Evolutionary conservation across 2,113 vertebrate genomes (phyloP), one percentile per base, ranked within the genome.

Genomic region (Toxotes chatareus): DNA sequence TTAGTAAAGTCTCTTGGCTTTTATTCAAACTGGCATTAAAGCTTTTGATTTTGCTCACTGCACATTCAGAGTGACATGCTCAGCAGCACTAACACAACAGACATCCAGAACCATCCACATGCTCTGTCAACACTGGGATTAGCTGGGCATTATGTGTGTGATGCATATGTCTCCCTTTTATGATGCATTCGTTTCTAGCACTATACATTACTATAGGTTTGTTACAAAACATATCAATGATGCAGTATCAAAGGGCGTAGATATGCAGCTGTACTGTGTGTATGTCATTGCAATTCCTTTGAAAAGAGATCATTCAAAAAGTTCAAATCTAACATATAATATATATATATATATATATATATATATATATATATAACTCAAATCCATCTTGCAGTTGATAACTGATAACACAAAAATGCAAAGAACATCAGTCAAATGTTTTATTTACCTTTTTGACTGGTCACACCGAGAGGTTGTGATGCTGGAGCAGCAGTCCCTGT

Each of bases 41-140:
- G 76, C 83, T 82, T 80, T 84, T 83, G 83, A 87, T 79, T 85
- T 61, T 14, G 82, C 53, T 72, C 86, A 60, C 42, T 81, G 67
- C 72, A 70, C 77, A 85, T 73, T 47, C 23, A 67, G 46, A 68
- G 89, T 86, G 84, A 76, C 85, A 77, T 86, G 57, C 10, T 82
- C 59, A 23, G 72, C 57, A 55, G 60, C 65, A 55, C 77, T 1
- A 47, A 85, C 81, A 93, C 83, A 90, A 84, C 71, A 92, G 88
- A 74, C 68, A 42, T 88, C 92, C 64, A 88, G 90, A 94, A 93
- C 34, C 5, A 65, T 88, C 92, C 76, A 67, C 62, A n/a, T 32
- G 36, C 57, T 84, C 74, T 61, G 81, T 72, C 47, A 85, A 89
- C 84, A 82, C 59, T 14, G 51, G 87, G 73, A 88, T 85, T 62